Evolutionary conservation across 2,888 invertebrate species (phyloP).

Genomic region (Pharmacophagus antenor): DNA sequence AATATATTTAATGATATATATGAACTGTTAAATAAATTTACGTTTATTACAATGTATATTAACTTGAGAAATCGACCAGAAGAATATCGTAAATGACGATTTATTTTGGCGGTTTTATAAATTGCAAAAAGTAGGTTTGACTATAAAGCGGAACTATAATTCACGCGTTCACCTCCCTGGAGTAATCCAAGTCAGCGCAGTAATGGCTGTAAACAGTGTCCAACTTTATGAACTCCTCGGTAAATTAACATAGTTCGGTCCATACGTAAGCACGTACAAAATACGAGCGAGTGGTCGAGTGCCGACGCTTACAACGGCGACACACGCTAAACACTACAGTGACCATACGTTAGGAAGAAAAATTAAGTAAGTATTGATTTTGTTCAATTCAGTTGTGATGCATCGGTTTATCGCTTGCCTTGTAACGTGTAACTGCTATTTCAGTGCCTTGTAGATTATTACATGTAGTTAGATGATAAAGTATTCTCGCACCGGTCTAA

Average conservation of each 20-base stretch:
- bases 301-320: conserved; percentile 49
- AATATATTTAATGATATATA: background rate
- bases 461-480: no score
- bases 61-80: background rate
- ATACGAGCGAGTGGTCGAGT: conserved; percentile 36
- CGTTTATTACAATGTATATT: no score
- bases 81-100: background rate
- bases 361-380: background rate
- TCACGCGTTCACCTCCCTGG: conserved; percentile 34
- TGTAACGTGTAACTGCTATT: background rate
- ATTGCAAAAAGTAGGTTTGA: background rate
- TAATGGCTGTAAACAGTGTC: conserved; percentile 32
- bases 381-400: background rate
- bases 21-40: no score
- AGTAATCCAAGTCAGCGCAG: conserved; percentile 35
- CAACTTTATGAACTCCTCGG: conserved; percentile 15
- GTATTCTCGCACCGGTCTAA: no score
- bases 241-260: conserved; percentile 27
- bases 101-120: background rate
- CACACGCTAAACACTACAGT: conserved; percentile 33
- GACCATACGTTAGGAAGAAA: background rate
- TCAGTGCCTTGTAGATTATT: no score
- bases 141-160: background rate
- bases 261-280: conserved; percentile 27
- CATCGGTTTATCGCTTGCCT: background rate